Base-by-base conservation (phyloP, 2,888 invertebrate species). In the Cephus runcator region DNA sequence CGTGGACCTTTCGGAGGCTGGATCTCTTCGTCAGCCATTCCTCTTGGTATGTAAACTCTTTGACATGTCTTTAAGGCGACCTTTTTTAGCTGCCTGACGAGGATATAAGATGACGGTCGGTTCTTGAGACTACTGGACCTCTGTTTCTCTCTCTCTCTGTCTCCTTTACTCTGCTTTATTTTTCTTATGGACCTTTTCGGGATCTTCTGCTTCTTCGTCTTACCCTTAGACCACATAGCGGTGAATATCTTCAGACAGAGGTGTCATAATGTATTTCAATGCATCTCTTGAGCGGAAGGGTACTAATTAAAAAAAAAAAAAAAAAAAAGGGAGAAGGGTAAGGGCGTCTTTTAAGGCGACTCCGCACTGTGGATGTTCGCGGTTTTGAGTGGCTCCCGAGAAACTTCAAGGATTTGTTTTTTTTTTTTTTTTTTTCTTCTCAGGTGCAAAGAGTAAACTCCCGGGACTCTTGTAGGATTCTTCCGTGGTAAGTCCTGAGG, bases 121-220 rank as follows among this genome's bases (percentile, higher is more conserved):
- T 23, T 56, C 56, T 56, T 56, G 56, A 56, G 23, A 1, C 9
- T 56, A 75, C 76, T 69, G 11, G 23, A 75, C 75, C 79, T 56
- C 23, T 56, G 9, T 23, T 11, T 56, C 23, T 68, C 75, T 12
- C 76, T 34, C 6, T 69, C 34, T 23, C 34, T 23, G 15, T 33
- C 36, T 75, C 12, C 31, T 33, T 69, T 68, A 15, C 34, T 75
- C 4, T 56, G n/a, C 33, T 40, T 34, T 40, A 75, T 69, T 34
- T 75, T 69, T 56, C 31, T 30, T 23, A 23, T 2, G 23, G 9
- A 23, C 6, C 40, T 56, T 23, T 56, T 56, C 56, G 15, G 9
- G 23, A 56, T 56, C 23, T 56, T 56, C 56, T 23, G 56, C 56
- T 56, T 56, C 23, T 56, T 56, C 56, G 56, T 56, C 56, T 56